Evolutionary conservation across 2,113 vertebrate genomes (phyloP), one percentile per base, ranked within the genome.

Genomic region (Brachypodius melanocephalos): DNA sequence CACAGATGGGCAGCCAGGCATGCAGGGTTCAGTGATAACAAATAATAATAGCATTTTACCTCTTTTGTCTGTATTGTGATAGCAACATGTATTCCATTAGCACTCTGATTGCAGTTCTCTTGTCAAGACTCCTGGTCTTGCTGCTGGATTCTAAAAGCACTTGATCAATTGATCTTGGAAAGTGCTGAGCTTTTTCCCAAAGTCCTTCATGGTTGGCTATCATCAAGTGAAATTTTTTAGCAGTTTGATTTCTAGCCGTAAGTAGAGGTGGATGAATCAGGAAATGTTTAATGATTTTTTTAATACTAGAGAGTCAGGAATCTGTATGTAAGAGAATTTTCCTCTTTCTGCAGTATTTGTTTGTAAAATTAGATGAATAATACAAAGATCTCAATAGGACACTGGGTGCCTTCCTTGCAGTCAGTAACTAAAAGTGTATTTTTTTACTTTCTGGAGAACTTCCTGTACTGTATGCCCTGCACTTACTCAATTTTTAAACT

Each of bases 161-260:
- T 93, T 93, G 66, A 83, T 95, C 79, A 77, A 45, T 73, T 81
- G 52, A 63, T 88, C 52, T 74, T 61, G 62, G 54, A 76, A 89
- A 69, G 2, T 83, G 45, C 78, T 65, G 61, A 92, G 77, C 18
- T 95, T 93, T 68, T 84, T 45, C 43, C 63, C 25, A 7, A 87
- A 76, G 45, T 62, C 43, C 79, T 76, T 80, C 45, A 17, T 20
- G 51, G 18, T 61, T 54, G 6, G 7, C 12, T 79, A 2, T 85
- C 63, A 68, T 48, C 52, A 84, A 62, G 87, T 78, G 89, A 90
- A 63, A 54, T 54, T 90, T 90, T 95, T 85, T 68, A 94, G 48
- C 36, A 43, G 32, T 72, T 84, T 81, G 49, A 43, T 63, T 63
- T 16, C 48, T 67, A 11, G 61, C 31, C 80, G 42, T 91, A 81